phyloP scores from a whole-genome alignment of 2,888 invertebrate species.

The Ypsolopha scabrella region DNA sequence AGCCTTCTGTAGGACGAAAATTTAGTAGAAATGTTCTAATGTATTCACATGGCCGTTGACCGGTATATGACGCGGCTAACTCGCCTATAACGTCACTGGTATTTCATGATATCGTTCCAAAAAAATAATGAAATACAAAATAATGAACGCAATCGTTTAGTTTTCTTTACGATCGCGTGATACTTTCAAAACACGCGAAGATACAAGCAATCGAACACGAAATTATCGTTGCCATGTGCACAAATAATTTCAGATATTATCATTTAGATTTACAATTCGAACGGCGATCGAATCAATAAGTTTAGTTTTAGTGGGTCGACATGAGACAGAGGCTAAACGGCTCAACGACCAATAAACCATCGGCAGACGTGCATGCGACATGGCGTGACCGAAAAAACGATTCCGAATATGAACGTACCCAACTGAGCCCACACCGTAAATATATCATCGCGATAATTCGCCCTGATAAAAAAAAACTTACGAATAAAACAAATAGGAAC shows the following conservation, averaged over 20 bases:
- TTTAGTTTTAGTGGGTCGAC: constrained; percentile 31
- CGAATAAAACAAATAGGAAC: constrained; percentile 13
- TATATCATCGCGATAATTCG: constrained; percentile 58
- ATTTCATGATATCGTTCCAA: background rate
- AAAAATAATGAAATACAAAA: no score
- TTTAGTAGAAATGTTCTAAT: constrained; percentile 69
- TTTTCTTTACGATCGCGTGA: constrained; percentile 12
- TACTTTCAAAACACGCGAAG: constrained; percentile 7
- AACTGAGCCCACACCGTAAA: constrained; percentile 35
- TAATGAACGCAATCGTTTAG: no score
- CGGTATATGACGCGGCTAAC: constrained; percentile 31
- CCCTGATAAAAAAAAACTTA: constrained; percentile 17
- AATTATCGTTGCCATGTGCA: constrained; percentile 34
- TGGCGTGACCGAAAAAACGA: constrained; percentile 66
- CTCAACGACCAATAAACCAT: constrained; percentile 54
- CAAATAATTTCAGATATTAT: constrained; percentile 34
- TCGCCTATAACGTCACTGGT: background rate
- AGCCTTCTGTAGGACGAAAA: constrained; percentile 71
- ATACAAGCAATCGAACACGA: constrained; percentile 9
- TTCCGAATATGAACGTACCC: constrained; percentile 53
- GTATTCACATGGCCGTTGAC: constrained; percentile 65
- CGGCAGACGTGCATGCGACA: constrained; percentile 62
- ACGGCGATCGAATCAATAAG: constrained; percentile 28
- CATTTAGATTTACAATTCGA: constrained; percentile 29
- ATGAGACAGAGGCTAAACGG: constrained; percentile 40